Percentiles rank a stretch among this genome's conserved stretches.
phyloP scores from a whole-genome alignment of 2,113 vertebrate species.

The Chloropsis hardwickii region DNA sequence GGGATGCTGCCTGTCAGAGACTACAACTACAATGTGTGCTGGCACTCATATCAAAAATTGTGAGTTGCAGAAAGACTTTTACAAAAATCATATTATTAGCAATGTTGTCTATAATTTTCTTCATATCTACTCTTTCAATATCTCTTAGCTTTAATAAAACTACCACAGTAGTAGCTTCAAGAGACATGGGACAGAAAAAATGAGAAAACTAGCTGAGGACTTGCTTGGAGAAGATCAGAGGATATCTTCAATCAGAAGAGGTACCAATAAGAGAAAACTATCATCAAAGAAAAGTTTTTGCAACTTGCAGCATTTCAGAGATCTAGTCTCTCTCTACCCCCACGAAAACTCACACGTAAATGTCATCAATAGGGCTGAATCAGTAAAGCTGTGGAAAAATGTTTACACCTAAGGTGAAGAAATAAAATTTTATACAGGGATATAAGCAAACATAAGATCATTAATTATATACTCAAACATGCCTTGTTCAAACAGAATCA shows the following conservation, averaged over 20 bases:
- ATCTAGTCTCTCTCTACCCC: too few species aligned
- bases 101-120: not conserved
- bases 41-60: not conserved
- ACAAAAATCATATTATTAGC: not conserved
- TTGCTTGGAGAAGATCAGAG: not conserved
- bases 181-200: not conserved
- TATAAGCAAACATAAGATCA: not conserved
- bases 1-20: not conserved
- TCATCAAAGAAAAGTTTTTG: not conserved
- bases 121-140: not conserved
- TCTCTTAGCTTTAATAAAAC: not conserved
- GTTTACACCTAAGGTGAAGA: not conserved
- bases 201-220: not conserved
- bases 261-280: not conserved
- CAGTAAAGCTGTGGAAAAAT: not conserved
- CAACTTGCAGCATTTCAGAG: not conserved
- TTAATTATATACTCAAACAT: not conserved
- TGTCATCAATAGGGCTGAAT: not conserved
- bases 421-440: not conserved
- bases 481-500: not conserved
- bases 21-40: fast-evolving
- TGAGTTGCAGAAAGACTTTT: not conserved
- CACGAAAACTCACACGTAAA: not conserved
- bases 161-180: not conserved
- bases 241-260: not conserved